Percentiles rank a stretch among this genome's conserved stretches.
Evolutionary conservation across 1,140 invertebrate species (phyloP).

Genomic region (Spodoptera frugiperda): DNA sequence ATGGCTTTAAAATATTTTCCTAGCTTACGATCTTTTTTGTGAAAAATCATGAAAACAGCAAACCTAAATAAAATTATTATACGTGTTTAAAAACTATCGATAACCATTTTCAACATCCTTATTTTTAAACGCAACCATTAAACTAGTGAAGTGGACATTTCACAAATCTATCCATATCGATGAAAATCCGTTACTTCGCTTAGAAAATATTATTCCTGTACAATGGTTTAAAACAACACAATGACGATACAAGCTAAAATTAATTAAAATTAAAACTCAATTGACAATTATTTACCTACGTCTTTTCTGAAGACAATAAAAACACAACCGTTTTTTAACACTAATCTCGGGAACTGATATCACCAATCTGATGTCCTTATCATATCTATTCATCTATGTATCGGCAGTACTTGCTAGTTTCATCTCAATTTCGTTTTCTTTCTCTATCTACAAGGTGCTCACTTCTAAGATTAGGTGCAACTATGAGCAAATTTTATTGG

Average conservation of each 20-base stretch:
- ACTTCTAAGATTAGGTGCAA: constrained; percentile 74
- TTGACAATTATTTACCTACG: constrained; percentile 41
- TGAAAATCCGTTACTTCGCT: too few relatives aligned
- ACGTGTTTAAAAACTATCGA: constrained; percentile 9
- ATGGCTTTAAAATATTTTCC: not conserved
- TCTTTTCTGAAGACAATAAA: constrained; percentile 40
- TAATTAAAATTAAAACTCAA: constrained; percentile 29
- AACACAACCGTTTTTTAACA: constrained; percentile 47
- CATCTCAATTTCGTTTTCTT: constrained; percentile 51
- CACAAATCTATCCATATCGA: constrained; percentile 6
- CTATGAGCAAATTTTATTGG: constrained; percentile 80
- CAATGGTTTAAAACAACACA: constrained; percentile 13
- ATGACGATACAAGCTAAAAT: constrained; percentile 12
- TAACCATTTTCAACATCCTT: constrained; percentile 18
- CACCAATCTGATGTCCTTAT: constrained; percentile 20
- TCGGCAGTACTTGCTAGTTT: constrained; percentile 78
- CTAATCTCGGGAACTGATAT: constrained; percentile 37
- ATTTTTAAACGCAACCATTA: constrained; percentile 9
- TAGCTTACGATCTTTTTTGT: not conserved
- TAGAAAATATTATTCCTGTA: too few relatives aligned
- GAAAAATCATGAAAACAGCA: constrained; percentile 18
- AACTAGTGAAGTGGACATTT: constrained; percentile 18
- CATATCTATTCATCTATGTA: constrained; percentile 26
- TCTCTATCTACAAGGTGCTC: constrained; percentile 76
- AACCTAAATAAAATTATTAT: not conserved